A percentile compares a stretch with the other conserved stretches of the same genome.
Conservation (phyloP, 2,113 vertebrate genomes). For the Corythoichthys haematopterus region DNA sequence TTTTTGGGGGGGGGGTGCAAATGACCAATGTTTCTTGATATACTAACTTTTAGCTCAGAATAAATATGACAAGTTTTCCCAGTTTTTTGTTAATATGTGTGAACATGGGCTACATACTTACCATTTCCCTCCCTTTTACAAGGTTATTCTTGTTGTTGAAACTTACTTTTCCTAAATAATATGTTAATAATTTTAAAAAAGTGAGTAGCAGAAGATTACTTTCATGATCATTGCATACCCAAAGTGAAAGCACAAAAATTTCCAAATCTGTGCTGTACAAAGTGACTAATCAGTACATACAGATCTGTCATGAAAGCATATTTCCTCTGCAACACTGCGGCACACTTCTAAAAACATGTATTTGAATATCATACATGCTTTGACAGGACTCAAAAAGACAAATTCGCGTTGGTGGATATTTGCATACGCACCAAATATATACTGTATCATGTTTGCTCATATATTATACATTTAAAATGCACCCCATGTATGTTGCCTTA, state of each 20-base stretch:
- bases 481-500: constrained; percentile 33
- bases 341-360: constrained; percentile 18
- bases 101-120: too few relatives aligned
- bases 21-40: too few relatives aligned
- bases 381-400: constrained; percentile 21
- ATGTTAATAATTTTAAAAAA: neutral
- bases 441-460: constrained; percentile 54
- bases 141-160: too few relatives aligned
- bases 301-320: constrained; percentile 27
- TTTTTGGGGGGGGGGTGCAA: too few relatives aligned
- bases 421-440: constrained; percentile 27
- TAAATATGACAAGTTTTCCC: too few relatives aligned
- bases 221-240: neutral
- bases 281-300: neutral
- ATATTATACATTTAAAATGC: constrained; percentile 55
- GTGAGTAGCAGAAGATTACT: neutral
- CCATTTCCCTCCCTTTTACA: too few relatives aligned
- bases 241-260: neutral
- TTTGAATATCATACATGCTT: constrained; percentile 31
- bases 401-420: constrained; percentile 53
- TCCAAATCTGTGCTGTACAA: neutral
- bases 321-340: constrained; percentile 31
- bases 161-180: too few relatives aligned
- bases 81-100: too few relatives aligned
- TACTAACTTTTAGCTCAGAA: too few relatives aligned